Base-by-base conservation (phyloP, 2,888 invertebrate genomes). In the Cryptocheilus praepositus region DNA sequence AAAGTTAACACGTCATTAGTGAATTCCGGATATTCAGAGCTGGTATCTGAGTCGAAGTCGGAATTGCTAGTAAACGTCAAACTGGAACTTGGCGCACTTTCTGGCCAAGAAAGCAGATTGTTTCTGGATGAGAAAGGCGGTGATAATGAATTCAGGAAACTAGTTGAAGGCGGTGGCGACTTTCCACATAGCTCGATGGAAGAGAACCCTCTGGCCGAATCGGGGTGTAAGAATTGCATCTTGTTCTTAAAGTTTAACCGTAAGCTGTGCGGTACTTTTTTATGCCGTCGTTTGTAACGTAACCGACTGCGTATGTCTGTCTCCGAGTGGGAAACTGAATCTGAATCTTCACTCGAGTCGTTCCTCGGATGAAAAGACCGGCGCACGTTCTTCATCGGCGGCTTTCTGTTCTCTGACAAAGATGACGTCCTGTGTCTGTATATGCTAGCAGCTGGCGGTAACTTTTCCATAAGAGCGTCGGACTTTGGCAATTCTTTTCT, bases 131-230 rank as follows among this genome's bases (percentile, higher is more conserved):
- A 85, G 54, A 88, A 88, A 3, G 91, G 91, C 4, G 91, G 91
- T 18, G 91, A 91, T n/a, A 91, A 74, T 0, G 91, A 91, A 71
- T 91, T 91, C n/a, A 91, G 82, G 61, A 90, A 89, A 76, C 91
- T 91, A 67, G 89, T 91, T 67, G 91, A 91, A 0, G 91, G 91
- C 2, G 91, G 91, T 2, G 91, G 91, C 0, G 91, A 91, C 71
- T 90, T 89, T 0, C 86, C 85, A 52, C 82, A 84, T 0, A 87
- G 74, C 61, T 88, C 88, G 15, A 85, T 77, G 0, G 80, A 72
- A 0, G 86, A 83, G 45, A 84, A 82, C 1, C 85, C 85, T 44
- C 85, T 77, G 0, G 86, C 86, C 0, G 85, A 70, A 45, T 88
- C 83, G 0, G 88, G 86, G 67, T 88, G 86, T 11, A 88, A 61